phyloP scores from a whole-genome alignment of 2,797 vertebrate species.

The Chaunax sp. region DNA sequence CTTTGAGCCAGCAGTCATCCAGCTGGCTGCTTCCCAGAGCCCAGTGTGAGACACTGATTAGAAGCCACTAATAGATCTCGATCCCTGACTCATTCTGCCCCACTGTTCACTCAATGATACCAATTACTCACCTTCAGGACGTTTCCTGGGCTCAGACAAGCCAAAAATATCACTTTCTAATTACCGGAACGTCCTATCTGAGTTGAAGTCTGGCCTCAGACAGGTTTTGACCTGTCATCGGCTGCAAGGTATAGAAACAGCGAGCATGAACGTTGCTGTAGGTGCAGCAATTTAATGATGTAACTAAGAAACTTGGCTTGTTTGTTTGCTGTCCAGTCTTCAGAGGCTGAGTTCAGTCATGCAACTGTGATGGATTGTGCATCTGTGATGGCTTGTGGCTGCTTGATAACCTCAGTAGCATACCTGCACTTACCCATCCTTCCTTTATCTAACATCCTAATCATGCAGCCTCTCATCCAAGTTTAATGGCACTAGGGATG shows the following conservation, averaged over 20 bases:
- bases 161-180: constrained; percentile 70
- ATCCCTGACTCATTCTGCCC: constrained; percentile 70
- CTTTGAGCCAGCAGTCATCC: constrained; percentile 20
- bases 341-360: constrained; percentile 30
- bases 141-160: constrained; percentile 33
- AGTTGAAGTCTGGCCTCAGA: constrained; percentile 31
- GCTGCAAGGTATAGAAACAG: background rate
- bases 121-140: constrained; percentile 73
- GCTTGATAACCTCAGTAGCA: constrained; percentile 26
- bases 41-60: constrained; percentile 60
- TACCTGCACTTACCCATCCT: constrained; percentile 16
- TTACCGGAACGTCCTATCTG: constrained; percentile 50
- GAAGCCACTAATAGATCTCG: constrained; percentile 67
- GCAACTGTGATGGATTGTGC: constrained; percentile 12
- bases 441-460: constrained; percentile 29
- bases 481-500: constrained; percentile 29
- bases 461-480: constrained; percentile 37
- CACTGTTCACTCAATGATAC: constrained; percentile 66
- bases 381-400: constrained; percentile 18
- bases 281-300: constrained; percentile 13
- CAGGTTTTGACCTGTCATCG: constrained; percentile 7
- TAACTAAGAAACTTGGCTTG: constrained; percentile 2
- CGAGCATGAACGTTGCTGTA: background rate
- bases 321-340: background rate
- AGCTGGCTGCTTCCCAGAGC: constrained; percentile 55